Conservation (phyloP, 2,113 vertebrate genomes). For the Mustela nigripes region DNA sequence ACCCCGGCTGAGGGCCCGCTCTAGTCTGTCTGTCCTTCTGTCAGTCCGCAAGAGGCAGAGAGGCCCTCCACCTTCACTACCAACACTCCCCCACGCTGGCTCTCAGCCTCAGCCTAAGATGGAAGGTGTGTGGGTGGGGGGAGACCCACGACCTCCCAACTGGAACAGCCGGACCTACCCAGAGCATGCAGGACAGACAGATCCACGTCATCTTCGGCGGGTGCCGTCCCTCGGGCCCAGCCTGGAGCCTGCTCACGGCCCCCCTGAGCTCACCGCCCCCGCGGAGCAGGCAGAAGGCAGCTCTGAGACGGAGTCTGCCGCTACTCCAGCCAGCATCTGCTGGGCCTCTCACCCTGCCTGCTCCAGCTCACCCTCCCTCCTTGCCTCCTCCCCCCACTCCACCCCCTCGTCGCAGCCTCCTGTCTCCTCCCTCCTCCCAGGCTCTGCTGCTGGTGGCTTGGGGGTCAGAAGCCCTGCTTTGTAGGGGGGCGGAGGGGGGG, state of each 20-base stretch:
- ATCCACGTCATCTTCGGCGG: conserved; percentile 93
- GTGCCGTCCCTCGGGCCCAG: conserved; percentile 85
- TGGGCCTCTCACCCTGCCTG: conserved; percentile 45
- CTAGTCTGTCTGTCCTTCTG: not conserved
- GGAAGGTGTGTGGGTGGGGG: not conserved
- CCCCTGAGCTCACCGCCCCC: not conserved
- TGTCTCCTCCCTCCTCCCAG: conserved; percentile 63
- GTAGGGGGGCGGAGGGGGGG: not conserved
- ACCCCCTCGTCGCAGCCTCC: conserved; percentile 69
- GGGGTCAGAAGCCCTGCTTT: conserved; percentile 65
- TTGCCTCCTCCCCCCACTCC: conserved; percentile 50
- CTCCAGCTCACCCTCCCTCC: conserved; percentile 59
- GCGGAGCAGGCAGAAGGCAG: conserved; percentile 19
- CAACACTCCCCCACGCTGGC: not conserved
- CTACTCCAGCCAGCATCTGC: conserved; percentile 70
- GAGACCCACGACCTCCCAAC: not conserved
- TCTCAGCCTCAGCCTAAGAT: conserved; percentile 84
- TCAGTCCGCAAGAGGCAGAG: not conserved
- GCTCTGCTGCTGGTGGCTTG: conserved; percentile 50
- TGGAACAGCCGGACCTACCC: conserved; percentile 88
- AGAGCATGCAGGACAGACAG: conserved; percentile 96
- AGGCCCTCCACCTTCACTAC: not conserved
- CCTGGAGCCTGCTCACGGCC: not conserved
- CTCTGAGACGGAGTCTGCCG: not conserved
- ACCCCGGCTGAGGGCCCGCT: not conserved